A percentile compares a stretch with the other conserved stretches of the same genome.
Evolutionary conservation across 92 coral and sea anemone species (phyloP).

Genomic region (Isaurus tuberculatus): DNA sequence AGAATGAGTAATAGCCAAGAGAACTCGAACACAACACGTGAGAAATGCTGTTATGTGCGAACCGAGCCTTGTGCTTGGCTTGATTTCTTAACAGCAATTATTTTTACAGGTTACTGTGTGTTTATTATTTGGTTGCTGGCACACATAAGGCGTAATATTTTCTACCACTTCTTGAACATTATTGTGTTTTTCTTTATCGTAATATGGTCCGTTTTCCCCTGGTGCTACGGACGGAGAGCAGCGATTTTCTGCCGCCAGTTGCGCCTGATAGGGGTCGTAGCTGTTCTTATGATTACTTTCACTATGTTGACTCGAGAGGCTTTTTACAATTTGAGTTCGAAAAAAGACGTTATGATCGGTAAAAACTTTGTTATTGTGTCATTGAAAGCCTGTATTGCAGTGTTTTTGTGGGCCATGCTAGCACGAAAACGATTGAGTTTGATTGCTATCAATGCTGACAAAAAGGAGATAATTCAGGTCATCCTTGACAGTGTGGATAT

Average conservation of each 20-base stretch:
- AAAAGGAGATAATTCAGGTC: slow-evolving; percentile 31
- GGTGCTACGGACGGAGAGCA: slow-evolving; percentile 26
- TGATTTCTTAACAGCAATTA: slow-evolving; percentile 30
- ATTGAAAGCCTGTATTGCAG: slow-evolving; percentile 45
- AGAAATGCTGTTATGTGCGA: slow-evolving; percentile 10
- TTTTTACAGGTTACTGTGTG: slow-evolving; percentile 23
- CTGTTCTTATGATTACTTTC: slow-evolving; percentile 49
- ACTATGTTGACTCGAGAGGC: slow-evolving; percentile 59
- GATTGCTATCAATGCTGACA: slow-evolving; percentile 22
- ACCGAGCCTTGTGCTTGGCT: slow-evolving; percentile 37
- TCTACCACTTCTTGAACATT: slow-evolving; percentile 1
- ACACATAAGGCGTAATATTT: not conserved
- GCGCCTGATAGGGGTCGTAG: slow-evolving; percentile 39
- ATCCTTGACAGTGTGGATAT: slow-evolving; percentile 60
- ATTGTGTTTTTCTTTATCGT: not conserved
- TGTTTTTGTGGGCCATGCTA: slow-evolving; percentile 45
- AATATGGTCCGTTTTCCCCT: slow-evolving; percentile 29
- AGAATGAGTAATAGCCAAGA: too few relatives aligned
- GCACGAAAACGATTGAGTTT: slow-evolving; percentile 39
- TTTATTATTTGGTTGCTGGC: slow-evolving; percentile 42
- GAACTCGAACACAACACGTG: not conserved
- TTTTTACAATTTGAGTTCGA: slow-evolving; percentile 21
- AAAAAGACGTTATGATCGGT: slow-evolving; percentile 25
- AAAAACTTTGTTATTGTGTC: slow-evolving; percentile 34
- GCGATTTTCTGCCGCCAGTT: slow-evolving; percentile 14